These are phyloP conservation scores for Embidobia sp. DNA, from an alignment of 2,888 invertebrate species.

Conservation along the genomic window DNA sequence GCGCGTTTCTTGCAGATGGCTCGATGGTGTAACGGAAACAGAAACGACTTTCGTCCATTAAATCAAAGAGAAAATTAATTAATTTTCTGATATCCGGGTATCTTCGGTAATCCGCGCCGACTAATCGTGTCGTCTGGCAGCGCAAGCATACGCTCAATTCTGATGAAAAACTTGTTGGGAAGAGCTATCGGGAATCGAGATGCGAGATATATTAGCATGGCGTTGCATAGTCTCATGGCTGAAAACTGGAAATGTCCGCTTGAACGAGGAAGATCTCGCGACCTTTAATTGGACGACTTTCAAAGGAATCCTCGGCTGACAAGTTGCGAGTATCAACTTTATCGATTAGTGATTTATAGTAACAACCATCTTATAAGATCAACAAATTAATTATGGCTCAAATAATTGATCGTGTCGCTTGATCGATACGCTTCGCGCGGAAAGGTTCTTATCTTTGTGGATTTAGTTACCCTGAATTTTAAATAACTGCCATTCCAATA, in stretches of 20 bases:
- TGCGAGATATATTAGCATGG: slow-evolving; percentile 67
- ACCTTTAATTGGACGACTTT: slow-evolving; percentile 75
- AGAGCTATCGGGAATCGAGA: slow-evolving; percentile 42
- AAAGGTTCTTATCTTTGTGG: too few relatives aligned
- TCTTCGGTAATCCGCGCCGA: slow-evolving; percentile 47
- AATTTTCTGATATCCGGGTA: slow-evolving; percentile 54
- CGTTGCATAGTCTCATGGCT: slow-evolving; percentile 51
- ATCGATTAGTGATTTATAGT: slow-evolving; percentile 70
- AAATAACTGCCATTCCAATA: too few relatives aligned
- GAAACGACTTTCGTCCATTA: slow-evolving; percentile 54
- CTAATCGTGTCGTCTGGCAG: slow-evolving; percentile 31
- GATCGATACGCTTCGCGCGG: too few relatives aligned
- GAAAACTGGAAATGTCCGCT: slow-evolving; percentile 71
- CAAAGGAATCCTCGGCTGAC: slow-evolving; percentile 57
- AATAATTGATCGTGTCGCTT: slow-evolving; percentile 18
- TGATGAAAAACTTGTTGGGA: slow-evolving; percentile 34
- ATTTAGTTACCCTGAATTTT: too few relatives aligned
- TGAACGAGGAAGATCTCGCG: slow-evolving; percentile 50
- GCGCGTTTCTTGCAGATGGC: slow-evolving; percentile 25
- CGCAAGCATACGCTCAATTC: slow-evolving; percentile 2
- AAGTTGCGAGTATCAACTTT: slow-evolving; percentile 63
- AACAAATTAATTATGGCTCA: slow-evolving; percentile 74
- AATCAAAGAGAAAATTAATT: slow-evolving; percentile 63
- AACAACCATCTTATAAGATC: slow-evolving; percentile 67
- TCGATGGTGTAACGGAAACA: slow-evolving; percentile 10